Conservation (phyloP, 2,888 invertebrate genomes). For the Plebejus argus region DNA sequence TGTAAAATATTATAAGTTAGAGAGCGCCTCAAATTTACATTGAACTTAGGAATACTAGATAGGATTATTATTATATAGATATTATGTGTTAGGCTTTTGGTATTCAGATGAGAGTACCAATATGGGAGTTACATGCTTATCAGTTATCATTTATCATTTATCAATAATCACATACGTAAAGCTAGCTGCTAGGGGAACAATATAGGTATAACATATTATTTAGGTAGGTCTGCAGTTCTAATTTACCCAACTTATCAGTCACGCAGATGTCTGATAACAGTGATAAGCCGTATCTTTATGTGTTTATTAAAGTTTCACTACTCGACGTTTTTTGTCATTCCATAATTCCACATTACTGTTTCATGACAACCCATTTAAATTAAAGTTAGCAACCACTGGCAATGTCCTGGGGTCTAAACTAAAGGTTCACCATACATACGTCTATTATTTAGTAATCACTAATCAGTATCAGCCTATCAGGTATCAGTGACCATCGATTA, state of each 20-base stretch:
- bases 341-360: background rate
- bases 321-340: background rate
- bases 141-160: background rate
- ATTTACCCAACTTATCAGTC: slow-evolving; percentile 1
- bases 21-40: too few relatives aligned
- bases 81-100: too few relatives aligned
- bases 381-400: too few relatives aligned
- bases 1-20: too few relatives aligned
- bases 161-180: background rate
- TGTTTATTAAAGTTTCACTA: background rate
- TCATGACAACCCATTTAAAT: background rate
- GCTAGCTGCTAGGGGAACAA: background rate
- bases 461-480: too few relatives aligned
- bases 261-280: slow-evolving; percentile 14
- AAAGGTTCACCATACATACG: too few relatives aligned
- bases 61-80: too few relatives aligned
- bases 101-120: too few relatives aligned
- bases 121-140: background rate
- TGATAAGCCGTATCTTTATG: background rate
- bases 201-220: background rate
- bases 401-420: too few relatives aligned
- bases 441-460: too few relatives aligned
- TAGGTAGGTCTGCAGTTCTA: background rate
- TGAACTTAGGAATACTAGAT: too few relatives aligned
- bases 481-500: too few relatives aligned